These are phyloP conservation scores for Machimus rusticus DNA, from an alignment of 2,888 invertebrate genomes.

Conservation along the genomic window DNA sequence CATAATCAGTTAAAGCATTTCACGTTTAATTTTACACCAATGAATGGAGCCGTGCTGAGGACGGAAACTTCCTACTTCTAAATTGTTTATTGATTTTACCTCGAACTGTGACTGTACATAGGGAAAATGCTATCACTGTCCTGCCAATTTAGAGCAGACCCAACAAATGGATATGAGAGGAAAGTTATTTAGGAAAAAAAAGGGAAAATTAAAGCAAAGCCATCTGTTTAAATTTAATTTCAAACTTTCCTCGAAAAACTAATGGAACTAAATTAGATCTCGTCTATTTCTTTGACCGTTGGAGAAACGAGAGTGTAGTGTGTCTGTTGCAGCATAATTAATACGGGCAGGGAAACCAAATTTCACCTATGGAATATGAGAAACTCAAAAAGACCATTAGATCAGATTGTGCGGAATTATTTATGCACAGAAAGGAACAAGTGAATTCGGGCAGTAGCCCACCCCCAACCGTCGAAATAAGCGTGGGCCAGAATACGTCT, in stretches of 20 bases:
- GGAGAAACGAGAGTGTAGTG: neutral
- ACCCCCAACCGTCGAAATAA: neutral
- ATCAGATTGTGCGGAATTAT: neutral
- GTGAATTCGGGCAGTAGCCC: neutral
- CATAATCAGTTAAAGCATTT: slow-evolving; percentile 1
- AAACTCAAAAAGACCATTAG: neutral
- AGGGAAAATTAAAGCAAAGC: neutral
- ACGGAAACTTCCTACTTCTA: neutral
- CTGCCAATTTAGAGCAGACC: neutral
- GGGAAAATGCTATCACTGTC: neutral
- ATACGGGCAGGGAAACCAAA: neutral
- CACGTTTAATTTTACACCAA: slow-evolving; percentile 5
- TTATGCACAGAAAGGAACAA: neutral
- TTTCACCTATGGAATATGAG: neutral
- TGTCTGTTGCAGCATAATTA: neutral
- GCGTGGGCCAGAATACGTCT: neutral
- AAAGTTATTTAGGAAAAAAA: neutral
- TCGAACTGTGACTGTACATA: neutral
- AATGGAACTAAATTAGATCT: neutral
- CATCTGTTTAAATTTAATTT: neutral
- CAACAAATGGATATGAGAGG: neutral
- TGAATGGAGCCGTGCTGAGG: neutral
- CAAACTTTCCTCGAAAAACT: neutral
- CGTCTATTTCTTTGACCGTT: neutral
- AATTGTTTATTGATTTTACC: slow-evolving; percentile 15